A percentile compares a stretch with the other conserved stretches of the same genome.
phyloP scores from a whole-genome alignment of 2,888 invertebrate genomes.

The Nemurella pictetii region DNA sequence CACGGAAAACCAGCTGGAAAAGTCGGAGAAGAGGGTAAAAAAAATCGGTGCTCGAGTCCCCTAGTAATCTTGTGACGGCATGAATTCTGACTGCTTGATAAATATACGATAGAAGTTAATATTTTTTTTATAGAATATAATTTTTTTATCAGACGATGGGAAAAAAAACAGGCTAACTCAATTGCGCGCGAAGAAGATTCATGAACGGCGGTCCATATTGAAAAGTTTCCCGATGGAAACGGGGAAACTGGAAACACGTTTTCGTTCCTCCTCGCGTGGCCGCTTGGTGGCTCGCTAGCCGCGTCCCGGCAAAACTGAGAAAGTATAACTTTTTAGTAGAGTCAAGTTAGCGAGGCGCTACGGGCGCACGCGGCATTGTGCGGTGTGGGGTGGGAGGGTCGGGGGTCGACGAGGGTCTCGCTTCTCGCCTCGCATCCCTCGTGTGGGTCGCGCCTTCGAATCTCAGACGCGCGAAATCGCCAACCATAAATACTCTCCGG shows the following conservation, averaged over 20 bases:
- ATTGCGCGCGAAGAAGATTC: background rate
- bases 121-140: background rate
- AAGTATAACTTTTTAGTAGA: background rate
- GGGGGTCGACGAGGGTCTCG: background rate
- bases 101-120: background rate
- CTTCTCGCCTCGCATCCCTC: conserved; percentile 8
- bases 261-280: background rate
- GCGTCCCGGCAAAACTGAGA: background rate
- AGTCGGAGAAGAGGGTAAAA: background rate
- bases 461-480: background rate
- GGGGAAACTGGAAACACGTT: background rate
- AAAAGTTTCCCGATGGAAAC: background rate
- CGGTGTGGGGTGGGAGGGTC: background rate
- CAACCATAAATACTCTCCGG: conserved; percentile 16
- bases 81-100: background rate
- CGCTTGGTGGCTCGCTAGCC: background rate
- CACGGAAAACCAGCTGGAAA: background rate
- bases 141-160: background rate
- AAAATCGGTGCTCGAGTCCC: too few species aligned
- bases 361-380: background rate
- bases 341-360: background rate
- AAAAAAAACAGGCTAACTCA: background rate
- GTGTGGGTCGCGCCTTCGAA: background rate
- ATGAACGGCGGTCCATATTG: background rate
- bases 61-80: background rate